phyloP scores from a whole-genome alignment of 2,888 invertebrate genomes.

The Drosophila suboccidentalis region DNA sequence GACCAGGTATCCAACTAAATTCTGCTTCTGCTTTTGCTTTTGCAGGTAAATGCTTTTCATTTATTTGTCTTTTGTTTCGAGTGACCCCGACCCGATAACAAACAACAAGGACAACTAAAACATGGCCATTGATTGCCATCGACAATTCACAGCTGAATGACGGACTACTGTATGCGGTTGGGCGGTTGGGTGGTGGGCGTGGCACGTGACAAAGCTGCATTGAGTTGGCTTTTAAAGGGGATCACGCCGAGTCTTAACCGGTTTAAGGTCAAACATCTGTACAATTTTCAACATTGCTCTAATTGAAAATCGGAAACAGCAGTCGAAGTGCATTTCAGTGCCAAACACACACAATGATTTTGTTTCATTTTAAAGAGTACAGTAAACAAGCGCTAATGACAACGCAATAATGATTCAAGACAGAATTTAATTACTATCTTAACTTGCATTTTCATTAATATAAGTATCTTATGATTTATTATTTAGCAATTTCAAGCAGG shows the following conservation, averaged over 20 bases:
- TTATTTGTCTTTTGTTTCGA: constrained; percentile 37
- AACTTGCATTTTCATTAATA: no score
- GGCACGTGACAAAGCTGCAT: constrained; percentile 51
- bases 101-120: constrained; percentile 25
- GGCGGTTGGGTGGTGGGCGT: constrained; percentile 12
- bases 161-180: constrained; percentile 6
- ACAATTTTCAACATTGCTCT: constrained; percentile 5
- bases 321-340: background rate
- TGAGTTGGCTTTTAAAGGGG: constrained; percentile 26
- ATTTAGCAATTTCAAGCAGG: no score
- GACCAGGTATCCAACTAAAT: constrained; percentile 1
- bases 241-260: constrained; percentile 8
- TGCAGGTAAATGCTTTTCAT: constrained; percentile 25
- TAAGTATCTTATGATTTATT: background rate
- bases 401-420: background rate
- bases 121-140: constrained; percentile 45
- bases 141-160: constrained; percentile 41
- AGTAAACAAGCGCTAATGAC: background rate
- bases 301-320: constrained; percentile 12
- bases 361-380: constrained; percentile 7
- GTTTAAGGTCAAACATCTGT: constrained; percentile 19
- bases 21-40: background rate
- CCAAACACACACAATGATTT: background rate
- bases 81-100: constrained; percentile 44
- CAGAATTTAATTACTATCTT: no score